Evolutionary conservation across 2,797 vertebrate species (phyloP), one percentile per base, ranked within the genome.

Genomic region (Philypnodon macrostomus): DNA sequence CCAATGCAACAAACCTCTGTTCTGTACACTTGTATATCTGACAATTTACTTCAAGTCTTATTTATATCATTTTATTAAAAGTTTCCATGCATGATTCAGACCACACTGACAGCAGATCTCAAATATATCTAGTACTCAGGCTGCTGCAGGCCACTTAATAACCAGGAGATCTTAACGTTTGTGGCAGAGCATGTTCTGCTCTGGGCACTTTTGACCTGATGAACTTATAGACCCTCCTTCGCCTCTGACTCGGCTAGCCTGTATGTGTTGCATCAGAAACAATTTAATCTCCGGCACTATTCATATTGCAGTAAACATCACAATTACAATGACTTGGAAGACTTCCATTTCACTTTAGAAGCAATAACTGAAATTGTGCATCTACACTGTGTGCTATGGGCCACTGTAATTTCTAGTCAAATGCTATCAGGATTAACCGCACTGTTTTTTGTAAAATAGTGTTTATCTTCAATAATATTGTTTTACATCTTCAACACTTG

Each of bases 401-500:
- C 34, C 55, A 29, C 15, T 1, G 0, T 42, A 40, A 33, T 37
- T 35, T 53, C 19, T 42, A 49, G 35, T 47, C 21, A 26, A 5
- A 47, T 15, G 38, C n/a, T 54, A 16, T 39, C 40, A 13, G n/a
- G 19, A 30, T 46, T 16, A 30, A 16, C 14, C 15, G 5, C 42
- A 23, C 32, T 26, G 5, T 29, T 16, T 17, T 45, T 42, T 47
- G 11, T 41, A 30, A 34, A 21, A 52, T 29, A 34, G 19, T 52
- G 30, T 38, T 57, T 52, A 47, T 34, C 47, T 35, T 52, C 27
- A 34, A 3, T 45, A 16, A 50, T 63, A 50, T 34, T 48, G 23
- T 53, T 54, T 68, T 55, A 53, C 24, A 46, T 55, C 37, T 18
- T 41, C 29, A 53, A 49, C 53, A 71, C 47, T 18, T 9, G 35